Base-by-base conservation (phyloP, 2,113 vertebrate species). In the Hiodon alosoides region DNA sequence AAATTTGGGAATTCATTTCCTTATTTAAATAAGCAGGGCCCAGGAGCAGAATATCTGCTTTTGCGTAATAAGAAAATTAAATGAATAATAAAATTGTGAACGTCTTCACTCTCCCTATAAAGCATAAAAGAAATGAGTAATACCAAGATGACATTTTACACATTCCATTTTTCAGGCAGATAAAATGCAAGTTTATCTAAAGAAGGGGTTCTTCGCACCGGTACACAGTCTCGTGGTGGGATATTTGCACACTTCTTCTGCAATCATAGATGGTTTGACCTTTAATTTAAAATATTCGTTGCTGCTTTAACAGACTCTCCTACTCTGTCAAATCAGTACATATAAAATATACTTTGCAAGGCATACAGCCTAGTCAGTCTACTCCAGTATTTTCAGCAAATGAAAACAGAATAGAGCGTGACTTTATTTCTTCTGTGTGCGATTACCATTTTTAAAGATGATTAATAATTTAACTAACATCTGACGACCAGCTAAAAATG, bases 1-100 rank as follows among this genome's bases (percentile, higher is more conserved):
- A 72, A 60, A 90, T 89, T 91, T 91, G 89, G 86, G 86, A 89
- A 91, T 93, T 92, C 86, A 93, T 94, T 93, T 93, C 76, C 87
- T 93, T 93, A 93, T 95, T 95, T 91, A 96, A 95, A 96, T 94
- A 90, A 90, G 69, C 77, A 69, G 76, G 73, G 75, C 72, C 78
- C 69, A 50, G 59, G 9, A 74, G 75, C 78, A 76, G 55, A 71
- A 72, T 75, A 67, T 76, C 55, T 59, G 68, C 53, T 55, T 53
- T 79, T 47, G 16, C 16, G 71, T 72, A 72, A 72, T 72, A 62
- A 72, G 71, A 48, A 72, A 61, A 61, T 72, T 66, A 67, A 52
- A 67, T 82, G 64, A 52, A 48, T 54, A 72, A 31, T 68, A 71
- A 82, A 79, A 80, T 81, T 66, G 79, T 82, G 71, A 80, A 76